phyloP scores from a whole-genome alignment of 2,797 vertebrate species.

The Arctocebus calabarensis region DNA sequence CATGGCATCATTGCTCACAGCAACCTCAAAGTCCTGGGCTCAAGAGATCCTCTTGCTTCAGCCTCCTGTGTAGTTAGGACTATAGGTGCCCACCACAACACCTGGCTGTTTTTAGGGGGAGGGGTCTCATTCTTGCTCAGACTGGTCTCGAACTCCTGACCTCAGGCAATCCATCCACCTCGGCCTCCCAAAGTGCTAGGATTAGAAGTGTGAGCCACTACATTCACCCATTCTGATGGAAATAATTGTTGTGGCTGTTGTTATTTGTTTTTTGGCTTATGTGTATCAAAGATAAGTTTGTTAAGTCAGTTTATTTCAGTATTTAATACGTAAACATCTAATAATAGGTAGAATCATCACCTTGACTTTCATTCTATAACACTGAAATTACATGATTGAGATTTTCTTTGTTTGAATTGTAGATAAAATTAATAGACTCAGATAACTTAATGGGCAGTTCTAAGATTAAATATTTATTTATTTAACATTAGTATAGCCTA shows the following conservation, averaged over 20 bases:
- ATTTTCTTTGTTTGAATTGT: slow-evolving; percentile 56
- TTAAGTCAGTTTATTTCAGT: slow-evolving; percentile 61
- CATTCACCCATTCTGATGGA: no score
- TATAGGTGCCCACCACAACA: no score
- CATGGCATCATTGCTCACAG: no score
- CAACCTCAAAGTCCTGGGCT: no score
- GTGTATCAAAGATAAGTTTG: slow-evolving; percentile 14
- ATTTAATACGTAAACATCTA: slow-evolving; percentile 58
- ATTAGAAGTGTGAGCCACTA: no score
- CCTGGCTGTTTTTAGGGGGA: no score
- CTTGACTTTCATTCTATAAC: slow-evolving; percentile 63
- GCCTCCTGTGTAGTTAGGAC: no score
- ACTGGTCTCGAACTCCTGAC: no score
- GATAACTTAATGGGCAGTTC: neutral
- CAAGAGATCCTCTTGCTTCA: no score
- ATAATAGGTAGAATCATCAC: slow-evolving; percentile 54
- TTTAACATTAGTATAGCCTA: neutral
- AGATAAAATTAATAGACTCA: slow-evolving; percentile 35
- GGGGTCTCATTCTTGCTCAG: no score
- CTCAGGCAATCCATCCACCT: no score
- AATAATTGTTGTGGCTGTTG: neutral
- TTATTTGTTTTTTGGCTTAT: neutral
- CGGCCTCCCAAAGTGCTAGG: no score
- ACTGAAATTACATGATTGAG: slow-evolving; percentile 3
- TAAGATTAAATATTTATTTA: slow-evolving; percentile 41